These are phyloP conservation scores for Diabrotica undecimpunctata DNA, from an alignment of 1,140 invertebrate species.

Conservation along the genomic window DNA sequence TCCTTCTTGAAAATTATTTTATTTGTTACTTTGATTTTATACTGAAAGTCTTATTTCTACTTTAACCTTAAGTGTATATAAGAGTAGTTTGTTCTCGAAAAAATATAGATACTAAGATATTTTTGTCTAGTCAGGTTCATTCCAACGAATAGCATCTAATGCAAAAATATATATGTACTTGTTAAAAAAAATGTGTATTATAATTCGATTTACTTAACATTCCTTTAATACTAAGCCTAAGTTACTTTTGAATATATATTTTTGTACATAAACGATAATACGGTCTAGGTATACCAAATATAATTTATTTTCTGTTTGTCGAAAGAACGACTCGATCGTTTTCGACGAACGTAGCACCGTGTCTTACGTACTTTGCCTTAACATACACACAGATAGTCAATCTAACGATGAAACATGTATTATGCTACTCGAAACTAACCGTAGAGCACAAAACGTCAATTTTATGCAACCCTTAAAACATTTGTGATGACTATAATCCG, in stretches of 20 bases:
- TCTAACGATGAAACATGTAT: too few relatives aligned
- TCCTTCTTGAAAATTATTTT: neutral
- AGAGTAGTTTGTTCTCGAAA: neutral
- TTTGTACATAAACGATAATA: constrained; percentile 39
- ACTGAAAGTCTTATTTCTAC: neutral
- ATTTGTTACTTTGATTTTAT: too few relatives aligned
- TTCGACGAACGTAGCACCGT: neutral
- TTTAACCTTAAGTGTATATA: neutral
- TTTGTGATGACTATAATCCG: too few relatives aligned
- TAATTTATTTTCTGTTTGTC: constrained; percentile 23
- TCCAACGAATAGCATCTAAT: constrained; percentile 33
- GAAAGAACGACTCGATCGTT: neutral
- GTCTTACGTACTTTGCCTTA: too few relatives aligned
- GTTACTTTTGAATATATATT: constrained; percentile 30
- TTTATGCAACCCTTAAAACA: too few relatives aligned
- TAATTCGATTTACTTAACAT: constrained; percentile 3
- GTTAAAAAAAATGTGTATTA: neutral
- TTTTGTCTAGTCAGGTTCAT: constrained; percentile 38
- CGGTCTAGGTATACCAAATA: constrained; percentile 44
- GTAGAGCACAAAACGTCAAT: too few relatives aligned
- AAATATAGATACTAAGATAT: constrained; percentile 13
- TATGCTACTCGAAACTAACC: too few relatives aligned
- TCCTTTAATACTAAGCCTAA: constrained; percentile 4
- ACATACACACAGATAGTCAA: too few relatives aligned
- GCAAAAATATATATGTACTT: constrained; percentile 4